Evolutionary conservation across 2,113 vertebrate species (phyloP).

Genomic region (Sporophila hypoxantha): DNA sequence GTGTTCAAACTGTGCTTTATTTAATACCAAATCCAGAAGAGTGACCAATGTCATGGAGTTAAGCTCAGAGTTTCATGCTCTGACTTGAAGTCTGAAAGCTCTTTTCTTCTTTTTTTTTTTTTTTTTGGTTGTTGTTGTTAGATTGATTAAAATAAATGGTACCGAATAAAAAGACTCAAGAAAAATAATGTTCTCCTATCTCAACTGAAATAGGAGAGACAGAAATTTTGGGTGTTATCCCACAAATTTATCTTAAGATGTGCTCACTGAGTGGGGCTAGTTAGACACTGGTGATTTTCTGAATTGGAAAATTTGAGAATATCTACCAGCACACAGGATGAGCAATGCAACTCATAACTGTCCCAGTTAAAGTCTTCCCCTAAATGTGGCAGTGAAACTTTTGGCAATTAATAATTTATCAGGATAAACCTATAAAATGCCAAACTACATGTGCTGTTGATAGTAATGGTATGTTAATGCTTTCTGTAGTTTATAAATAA

Average conservation of each 20-base stretch:
- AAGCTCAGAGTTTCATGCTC: background rate
- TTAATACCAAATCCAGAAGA: slow-evolving; percentile 16
- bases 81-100: background rate
- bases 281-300: background rate
- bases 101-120: background rate
- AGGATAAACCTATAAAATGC: background rate
- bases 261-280: background rate
- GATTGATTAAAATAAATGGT: background rate
- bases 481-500: background rate
- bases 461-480: background rate
- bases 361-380: background rate
- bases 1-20: background rate
- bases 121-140: background rate
- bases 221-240: background rate
- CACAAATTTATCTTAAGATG: background rate
- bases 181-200: background rate
- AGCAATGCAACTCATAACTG: background rate
- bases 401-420: background rate
- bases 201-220: background rate
- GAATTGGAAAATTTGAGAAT: background rate
- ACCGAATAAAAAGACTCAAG: background rate
- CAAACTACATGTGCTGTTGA: background rate
- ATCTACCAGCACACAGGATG: background rate
- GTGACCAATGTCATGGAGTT: background rate
- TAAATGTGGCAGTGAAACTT: background rate